phyloP scores from a whole-genome alignment of 2,797 vertebrate genomes.

The Tachyglossus aculeatus region DNA sequence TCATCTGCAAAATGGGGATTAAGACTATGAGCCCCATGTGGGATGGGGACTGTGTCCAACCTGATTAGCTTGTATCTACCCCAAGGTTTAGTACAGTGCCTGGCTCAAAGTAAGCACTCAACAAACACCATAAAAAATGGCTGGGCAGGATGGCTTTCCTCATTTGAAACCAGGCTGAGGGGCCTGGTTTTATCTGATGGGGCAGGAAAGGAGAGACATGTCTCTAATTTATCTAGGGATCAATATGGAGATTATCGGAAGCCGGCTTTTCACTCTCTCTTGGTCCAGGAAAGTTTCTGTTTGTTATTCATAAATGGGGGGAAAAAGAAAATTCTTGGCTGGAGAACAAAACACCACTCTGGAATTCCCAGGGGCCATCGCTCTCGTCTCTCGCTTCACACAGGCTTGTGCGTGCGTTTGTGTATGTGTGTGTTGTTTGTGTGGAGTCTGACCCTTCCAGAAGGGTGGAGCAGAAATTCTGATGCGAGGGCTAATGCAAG shows the following conservation, averaged over 20 bases:
- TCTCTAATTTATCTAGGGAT: conserved; percentile 40
- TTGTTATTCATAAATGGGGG: conserved; percentile 45
- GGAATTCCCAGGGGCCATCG: not conserved
- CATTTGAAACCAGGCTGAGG: conserved; percentile 12
- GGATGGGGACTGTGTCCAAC: too few species aligned
- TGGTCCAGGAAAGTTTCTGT: conserved; percentile 38
- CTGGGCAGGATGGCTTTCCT: too few species aligned
- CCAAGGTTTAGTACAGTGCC: too few species aligned
- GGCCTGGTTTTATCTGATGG: conserved; percentile 28
- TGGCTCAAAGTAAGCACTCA: too few species aligned
- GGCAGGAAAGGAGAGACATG: too few species aligned
- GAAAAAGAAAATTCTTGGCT: conserved; percentile 40
- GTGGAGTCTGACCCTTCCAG: conserved; percentile 19
- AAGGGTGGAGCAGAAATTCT: conserved; percentile 37
- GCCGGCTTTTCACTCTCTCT: conserved; percentile 41
- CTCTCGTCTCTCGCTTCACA: conserved; percentile 28
- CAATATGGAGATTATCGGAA: conserved; percentile 43
- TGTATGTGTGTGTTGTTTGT: conserved; percentile 33
- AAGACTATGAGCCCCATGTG: too few species aligned
- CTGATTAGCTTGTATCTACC: too few species aligned
- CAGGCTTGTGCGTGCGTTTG: conserved; percentile 25
- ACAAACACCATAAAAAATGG: too few species aligned
- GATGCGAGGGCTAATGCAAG: too few species aligned
- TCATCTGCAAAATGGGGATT: too few species aligned
- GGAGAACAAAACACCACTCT: conserved; percentile 49